Evolutionary conservation across 2,888 invertebrate genomes (phyloP), one percentile per base, ranked within the genome.

Genomic region (Hypomecis punctinalis): DNA sequence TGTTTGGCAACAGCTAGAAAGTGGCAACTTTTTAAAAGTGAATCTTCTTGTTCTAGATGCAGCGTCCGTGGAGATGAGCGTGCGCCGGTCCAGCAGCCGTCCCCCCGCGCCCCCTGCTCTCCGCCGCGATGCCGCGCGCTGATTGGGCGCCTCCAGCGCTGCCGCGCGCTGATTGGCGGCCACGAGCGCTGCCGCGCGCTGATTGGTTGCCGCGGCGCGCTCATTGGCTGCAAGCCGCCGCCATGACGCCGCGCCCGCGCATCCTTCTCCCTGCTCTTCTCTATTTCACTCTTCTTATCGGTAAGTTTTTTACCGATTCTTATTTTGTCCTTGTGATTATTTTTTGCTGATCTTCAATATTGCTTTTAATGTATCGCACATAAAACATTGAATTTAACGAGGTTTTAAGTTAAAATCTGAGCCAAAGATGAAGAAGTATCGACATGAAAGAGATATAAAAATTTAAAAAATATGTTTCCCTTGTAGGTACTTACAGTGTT

Each of bases 61-160:
- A 74, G 69, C 78, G 78, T 59, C 81, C 81, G 70, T 78, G 80
- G 80, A 80, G 83, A 83, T 84, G 84, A 84, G 79, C 74, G 61
- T 69, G 63, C 72, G 72, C 70, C 68, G 69, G 33, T 65, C 73
- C 71, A 70, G 63, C 70, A 66, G 67, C 68, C 69, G 68, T 59
- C 57, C 63, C 70, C 75, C 73, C 71, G 72, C 76, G 73, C 73
- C 72, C 70, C 61, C 70, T 67, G 39, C 63, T 59, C 70, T 68
- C 69, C 48, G 63, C 56, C 74, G 59, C 64, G 51, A 69, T 36
- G 60, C 43, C 48, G 61, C 64, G 68, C 63, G 53, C 63, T 53
- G 43, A 52, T 59, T 57, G 59, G 59, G 33, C 53, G 57, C 33
- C 57, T 37, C 53, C 57, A 52, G 56, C 54, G 48, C 64, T 67